Conservation (phyloP, 2,113 vertebrate species). For the Piprites chloris region DNA sequence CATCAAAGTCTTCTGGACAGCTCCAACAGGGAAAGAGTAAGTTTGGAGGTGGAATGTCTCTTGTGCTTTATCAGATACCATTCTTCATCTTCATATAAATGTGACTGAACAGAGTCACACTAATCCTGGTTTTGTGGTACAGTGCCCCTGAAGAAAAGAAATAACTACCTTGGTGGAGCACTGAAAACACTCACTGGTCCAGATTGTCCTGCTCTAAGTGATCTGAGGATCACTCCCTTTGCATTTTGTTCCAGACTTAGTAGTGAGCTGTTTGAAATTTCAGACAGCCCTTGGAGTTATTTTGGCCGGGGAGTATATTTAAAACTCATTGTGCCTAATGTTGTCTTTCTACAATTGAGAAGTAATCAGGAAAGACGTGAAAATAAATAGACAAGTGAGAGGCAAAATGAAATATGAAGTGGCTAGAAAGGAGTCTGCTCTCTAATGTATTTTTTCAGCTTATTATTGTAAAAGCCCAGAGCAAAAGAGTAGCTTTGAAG, state of each 20-base stretch:
- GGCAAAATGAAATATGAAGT: slow-evolving; percentile 68
- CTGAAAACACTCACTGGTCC: not conserved
- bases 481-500: slow-evolving; percentile 64
- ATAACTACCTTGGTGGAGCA: not conserved
- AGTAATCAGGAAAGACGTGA: slow-evolving; percentile 62
- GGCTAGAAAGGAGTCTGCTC: slow-evolving; percentile 49
- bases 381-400: slow-evolving; percentile 68
- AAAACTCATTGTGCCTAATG: slow-evolving; percentile 62
- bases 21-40: not conserved
- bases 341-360: slow-evolving; percentile 57
- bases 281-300: slow-evolving; percentile 55
- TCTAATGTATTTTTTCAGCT: slow-evolving; percentile 63
- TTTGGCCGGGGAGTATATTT: slow-evolving; percentile 65
- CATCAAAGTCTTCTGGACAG: not conserved
- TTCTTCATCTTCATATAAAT: not conserved
- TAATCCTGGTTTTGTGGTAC: not conserved
- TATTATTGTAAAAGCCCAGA: slow-evolving; percentile 68
- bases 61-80: not conserved
- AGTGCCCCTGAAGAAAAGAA: not conserved
- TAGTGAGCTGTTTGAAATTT: slow-evolving; percentile 6
- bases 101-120: not conserved
- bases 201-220: not conserved
- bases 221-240: not conserved
- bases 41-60: not conserved
- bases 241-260: not conserved